Conservation (phyloP, 1,140 invertebrate genomes). For the Conopomorpha cramerella region DNA sequence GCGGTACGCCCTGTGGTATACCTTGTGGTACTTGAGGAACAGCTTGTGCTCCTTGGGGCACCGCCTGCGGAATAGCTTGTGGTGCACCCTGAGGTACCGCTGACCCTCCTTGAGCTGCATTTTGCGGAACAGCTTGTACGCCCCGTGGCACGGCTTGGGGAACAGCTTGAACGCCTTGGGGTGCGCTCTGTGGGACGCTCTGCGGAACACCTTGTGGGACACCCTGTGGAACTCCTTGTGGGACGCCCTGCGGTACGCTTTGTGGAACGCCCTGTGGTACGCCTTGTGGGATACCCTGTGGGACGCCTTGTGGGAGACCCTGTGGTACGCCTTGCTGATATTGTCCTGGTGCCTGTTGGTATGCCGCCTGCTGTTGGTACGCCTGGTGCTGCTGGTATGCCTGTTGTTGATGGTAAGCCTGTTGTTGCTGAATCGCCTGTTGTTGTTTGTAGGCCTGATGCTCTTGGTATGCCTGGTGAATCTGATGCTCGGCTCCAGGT, state of each 20-base stretch:
- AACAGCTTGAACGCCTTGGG: conserved; percentile 6
- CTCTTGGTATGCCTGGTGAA: conserved; percentile 21
- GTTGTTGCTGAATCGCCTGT: neutral
- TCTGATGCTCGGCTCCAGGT: conserved; percentile 33
- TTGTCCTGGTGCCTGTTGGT: conserved; percentile 12
- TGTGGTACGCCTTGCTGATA: conserved; percentile 8
- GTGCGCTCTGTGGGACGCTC: conserved; percentile 7
- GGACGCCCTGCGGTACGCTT: conserved; percentile 4
- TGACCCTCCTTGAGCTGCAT: conserved; percentile 11
- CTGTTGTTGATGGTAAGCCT: conserved; percentile 13
- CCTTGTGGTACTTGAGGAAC: conserved; percentile 1
- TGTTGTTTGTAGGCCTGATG: neutral
- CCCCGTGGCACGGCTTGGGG: conserved; percentile 8
- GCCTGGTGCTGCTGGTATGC: conserved; percentile 2
- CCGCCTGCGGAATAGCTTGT: conserved; percentile 6
- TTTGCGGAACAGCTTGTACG: conserved; percentile 5
- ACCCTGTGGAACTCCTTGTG: neutral
- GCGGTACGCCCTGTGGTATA: conserved; percentile 4
- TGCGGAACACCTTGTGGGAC: conserved; percentile 4
- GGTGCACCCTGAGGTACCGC: conserved; percentile 6
- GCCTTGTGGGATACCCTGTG: conserved; percentile 10
- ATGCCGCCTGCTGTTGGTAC: conserved; percentile 9
- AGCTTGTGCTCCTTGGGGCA: conserved; percentile 2
- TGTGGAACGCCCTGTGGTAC: conserved; percentile 7
- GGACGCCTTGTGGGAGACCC: conserved; percentile 9